A percentile compares a stretch with the other conserved stretches of the same genome.
Conservation (phyloP, 2,797 vertebrate species). For the Leucoraja ocellata region DNA sequence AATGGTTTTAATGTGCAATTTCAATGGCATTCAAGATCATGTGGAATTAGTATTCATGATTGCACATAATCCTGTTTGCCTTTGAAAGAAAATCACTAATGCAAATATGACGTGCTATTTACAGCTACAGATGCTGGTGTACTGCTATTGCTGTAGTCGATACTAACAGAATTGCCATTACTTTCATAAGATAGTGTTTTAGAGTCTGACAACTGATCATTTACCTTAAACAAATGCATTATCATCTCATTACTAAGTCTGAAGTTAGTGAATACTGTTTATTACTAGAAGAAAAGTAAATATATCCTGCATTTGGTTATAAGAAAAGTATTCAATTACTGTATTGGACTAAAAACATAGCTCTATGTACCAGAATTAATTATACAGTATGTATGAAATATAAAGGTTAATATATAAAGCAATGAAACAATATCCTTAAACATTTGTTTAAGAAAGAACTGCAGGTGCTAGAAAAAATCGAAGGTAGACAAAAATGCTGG, state of each 20-base stretch:
- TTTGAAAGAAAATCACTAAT: not conserved
- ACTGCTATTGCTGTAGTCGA: not conserved
- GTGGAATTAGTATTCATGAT: not conserved
- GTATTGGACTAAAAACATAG: not conserved
- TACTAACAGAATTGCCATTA: not conserved
- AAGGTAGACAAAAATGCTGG: too few species aligned
- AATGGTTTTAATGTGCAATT: not conserved
- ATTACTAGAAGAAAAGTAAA: not conserved
- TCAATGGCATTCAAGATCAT: not conserved
- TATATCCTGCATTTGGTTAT: not conserved
- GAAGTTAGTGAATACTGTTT: not conserved
- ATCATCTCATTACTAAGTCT: not conserved
- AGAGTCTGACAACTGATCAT: not conserved
- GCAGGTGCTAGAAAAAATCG: too few species aligned
- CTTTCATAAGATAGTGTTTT: slow-evolving; percentile 3
- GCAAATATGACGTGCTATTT: not conserved
- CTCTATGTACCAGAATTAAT: not conserved
- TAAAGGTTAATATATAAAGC: not conserved
- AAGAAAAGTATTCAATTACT: not conserved
- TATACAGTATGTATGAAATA: not conserved
- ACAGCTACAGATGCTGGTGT: not conserved
- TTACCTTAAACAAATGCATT: not conserved
- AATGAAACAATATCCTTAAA: not conserved
- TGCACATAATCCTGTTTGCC: not conserved
- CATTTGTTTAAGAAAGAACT: not conserved